Evolutionary conservation across 2,113 vertebrate species (phyloP).

Genomic region (Ciconia boyciana): DNA sequence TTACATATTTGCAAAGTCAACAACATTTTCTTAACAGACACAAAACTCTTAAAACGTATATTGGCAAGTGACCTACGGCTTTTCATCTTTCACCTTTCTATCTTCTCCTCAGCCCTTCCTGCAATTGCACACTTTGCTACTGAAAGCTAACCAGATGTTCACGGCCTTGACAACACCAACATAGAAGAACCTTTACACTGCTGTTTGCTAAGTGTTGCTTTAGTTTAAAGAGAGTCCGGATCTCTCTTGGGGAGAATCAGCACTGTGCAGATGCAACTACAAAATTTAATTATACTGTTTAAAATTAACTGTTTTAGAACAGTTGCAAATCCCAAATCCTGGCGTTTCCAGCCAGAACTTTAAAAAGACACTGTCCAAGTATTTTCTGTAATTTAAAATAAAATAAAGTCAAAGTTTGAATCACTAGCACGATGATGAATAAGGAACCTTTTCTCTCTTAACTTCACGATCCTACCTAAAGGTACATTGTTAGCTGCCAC

Average conservation of each 20-base stretch:
- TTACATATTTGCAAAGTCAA: background rate
- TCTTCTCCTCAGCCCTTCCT: constrained; percentile 14
- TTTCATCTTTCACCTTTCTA: constrained; percentile 9
- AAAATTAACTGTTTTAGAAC: background rate
- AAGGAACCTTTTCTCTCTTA: background rate
- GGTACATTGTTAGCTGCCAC: background rate
- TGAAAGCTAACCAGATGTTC: constrained; percentile 23
- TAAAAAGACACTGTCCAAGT: background rate
- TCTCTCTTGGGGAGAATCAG: background rate
- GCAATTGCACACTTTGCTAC: background rate
- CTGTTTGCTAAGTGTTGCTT: background rate
- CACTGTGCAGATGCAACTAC: background rate
- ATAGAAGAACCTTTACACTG: background rate
- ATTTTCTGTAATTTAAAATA: background rate
- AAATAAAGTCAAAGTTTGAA: background rate
- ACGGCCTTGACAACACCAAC: background rate
- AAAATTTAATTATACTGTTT: background rate
- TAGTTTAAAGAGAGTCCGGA: background rate
- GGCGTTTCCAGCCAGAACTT: background rate
- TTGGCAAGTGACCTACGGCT: background rate
- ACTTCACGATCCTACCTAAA: background rate
- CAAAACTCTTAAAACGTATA: constrained; percentile 58
- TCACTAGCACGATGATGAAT: background rate
- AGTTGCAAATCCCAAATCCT: background rate
- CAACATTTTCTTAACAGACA: constrained; percentile 22